Base-by-base conservation (phyloP, 2,113 vertebrate genomes). In the Poecilia latipinna region DNA sequence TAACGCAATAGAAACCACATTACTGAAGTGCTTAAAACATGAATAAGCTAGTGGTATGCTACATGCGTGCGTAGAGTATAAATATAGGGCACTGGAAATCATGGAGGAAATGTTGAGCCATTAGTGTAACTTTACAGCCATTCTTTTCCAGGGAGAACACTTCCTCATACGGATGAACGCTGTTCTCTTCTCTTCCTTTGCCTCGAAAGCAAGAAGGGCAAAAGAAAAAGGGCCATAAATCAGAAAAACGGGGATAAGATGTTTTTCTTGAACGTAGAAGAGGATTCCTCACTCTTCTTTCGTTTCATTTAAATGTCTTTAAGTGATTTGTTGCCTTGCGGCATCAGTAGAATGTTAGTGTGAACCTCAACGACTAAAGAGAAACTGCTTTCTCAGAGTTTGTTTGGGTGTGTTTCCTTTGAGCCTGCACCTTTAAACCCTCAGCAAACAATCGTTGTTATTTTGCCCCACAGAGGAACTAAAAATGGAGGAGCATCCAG, bases 71-170 rank as follows among this genome's bases (percentile, higher is more conserved):
- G 70, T 68, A 65, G 68, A 80, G 72, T 81, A 77, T 88, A 89
- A 88, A 89, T 91, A 85, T 83, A 84, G 79, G 72, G 67, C 78
- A 87, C 0, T 10, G 85, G 82, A 80, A 89, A 81, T 89, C 70
- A 80, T 60, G 60, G 76, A 82, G 86, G 82, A 89, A 86, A 86
- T 84, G 79, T 89, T 84, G 84, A 82, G 70, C 80, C 39, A 70
- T 85, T 84, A 91, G 81, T 80, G 65, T 3, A 11, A 82, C 75
- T 78, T 79, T 76, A 72, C 74, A 74, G 78, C 70, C 71, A 88
- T 88, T 91, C 88, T 90, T 87, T 87, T 84, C 87, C 73, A 71
- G 82, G 74, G 78, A 79, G 78, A 86, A 85, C 74, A 78, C 74
- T 85, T 90, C 82, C 82, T 86, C 61, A 68, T 15, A 72, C 74